Conservation (phyloP, 30 jellyfish, hydroid and myxozoan species). For the Chrysaora quinquecirrha region DNA sequence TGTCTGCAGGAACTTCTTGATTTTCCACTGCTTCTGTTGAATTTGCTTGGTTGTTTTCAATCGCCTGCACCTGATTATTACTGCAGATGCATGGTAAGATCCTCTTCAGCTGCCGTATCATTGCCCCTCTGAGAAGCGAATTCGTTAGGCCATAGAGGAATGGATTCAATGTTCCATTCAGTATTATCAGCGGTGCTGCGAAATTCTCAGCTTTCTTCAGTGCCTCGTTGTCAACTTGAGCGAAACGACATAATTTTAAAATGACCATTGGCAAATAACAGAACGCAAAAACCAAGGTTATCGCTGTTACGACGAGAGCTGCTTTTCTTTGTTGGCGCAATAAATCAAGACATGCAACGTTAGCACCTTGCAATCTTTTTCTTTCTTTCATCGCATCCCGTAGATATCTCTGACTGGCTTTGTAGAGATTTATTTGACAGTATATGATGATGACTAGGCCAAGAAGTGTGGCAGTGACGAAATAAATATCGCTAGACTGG, state of each 20-base stretch:
- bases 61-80: too few species aligned
- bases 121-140: not conserved
- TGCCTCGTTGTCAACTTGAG: not conserved
- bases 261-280: constrained; percentile 1
- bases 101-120: too few species aligned
- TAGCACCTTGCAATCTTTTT: not conserved
- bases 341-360: not conserved
- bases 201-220: not conserved
- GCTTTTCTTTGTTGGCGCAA: not conserved
- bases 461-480: not conserved
- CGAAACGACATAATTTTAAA: not conserved
- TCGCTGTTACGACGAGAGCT: not conserved
- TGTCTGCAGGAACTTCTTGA: too few species aligned
- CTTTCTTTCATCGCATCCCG: not conserved
- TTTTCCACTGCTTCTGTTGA: too few species aligned
- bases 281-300: not conserved
- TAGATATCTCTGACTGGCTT: not conserved
- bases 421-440: not conserved
- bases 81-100: too few species aligned
- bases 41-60: too few species aligned
- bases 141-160: not conserved
- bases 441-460: not conserved
- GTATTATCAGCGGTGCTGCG: not conserved
- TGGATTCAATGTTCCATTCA: constrained; percentile 25
- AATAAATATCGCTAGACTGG: not conserved